Percentiles rank a stretch among this genome's conserved stretches.
Evolutionary conservation across 1,140 invertebrate species (phyloP).

Genomic region (Olivierus martensii): DNA sequence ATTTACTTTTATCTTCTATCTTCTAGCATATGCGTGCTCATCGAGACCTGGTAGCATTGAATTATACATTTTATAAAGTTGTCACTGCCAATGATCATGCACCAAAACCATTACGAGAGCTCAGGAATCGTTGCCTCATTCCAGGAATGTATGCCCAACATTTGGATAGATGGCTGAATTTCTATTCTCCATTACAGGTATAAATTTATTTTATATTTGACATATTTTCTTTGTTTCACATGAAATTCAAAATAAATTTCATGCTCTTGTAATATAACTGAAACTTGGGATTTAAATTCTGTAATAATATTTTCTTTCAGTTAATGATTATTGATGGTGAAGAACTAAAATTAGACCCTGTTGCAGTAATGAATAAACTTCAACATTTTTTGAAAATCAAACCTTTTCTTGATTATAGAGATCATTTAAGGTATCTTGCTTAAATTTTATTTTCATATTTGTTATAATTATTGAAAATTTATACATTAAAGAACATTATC

Average conservation of each 20-base stretch:
- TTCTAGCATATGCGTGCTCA: slow-evolving; percentile 81
- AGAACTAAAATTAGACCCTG: slow-evolving; percentile 69
- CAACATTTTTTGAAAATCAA: slow-evolving; percentile 85
- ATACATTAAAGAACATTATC: too few species aligned
- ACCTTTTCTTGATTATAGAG: slow-evolving; percentile 73
- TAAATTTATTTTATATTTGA: too few species aligned
- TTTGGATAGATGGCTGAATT: slow-evolving; percentile 84
- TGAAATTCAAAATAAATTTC: too few species aligned
- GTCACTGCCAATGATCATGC: slow-evolving; percentile 75
- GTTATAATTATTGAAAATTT: too few species aligned
- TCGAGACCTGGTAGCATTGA: slow-evolving; percentile 72
- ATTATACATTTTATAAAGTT: slow-evolving; percentile 85
- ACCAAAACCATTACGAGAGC: slow-evolving; percentile 64
- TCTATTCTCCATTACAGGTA: slow-evolving; percentile 61
- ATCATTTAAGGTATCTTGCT: slow-evolving; percentile 48
- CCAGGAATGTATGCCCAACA: slow-evolving; percentile 93
- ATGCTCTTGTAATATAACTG: too few species aligned
- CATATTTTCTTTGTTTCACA: too few species aligned
- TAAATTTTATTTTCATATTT: too few species aligned
- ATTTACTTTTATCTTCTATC: too few species aligned
- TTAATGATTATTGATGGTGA: slow-evolving; percentile 89
- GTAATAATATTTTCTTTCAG: slow-evolving; percentile 39
- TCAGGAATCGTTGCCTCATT: slow-evolving; percentile 75
- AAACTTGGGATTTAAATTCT: too few species aligned
- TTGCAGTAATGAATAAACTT: slow-evolving; percentile 74